phyloP scores from a whole-genome alignment of 2,113 vertebrate species.

The Rhynchomys soricoides region DNA sequence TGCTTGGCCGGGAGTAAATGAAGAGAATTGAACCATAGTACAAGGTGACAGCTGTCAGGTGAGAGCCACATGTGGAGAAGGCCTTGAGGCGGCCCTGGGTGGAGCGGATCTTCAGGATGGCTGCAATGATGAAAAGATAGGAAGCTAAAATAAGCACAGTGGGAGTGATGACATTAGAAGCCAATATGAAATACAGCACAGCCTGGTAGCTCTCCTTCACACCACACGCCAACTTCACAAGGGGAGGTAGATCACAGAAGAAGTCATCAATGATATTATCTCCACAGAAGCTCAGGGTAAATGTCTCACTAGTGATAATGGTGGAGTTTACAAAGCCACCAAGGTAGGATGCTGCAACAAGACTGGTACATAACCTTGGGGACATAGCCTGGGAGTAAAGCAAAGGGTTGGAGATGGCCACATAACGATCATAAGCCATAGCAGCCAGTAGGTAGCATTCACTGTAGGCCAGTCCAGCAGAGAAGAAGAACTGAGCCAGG shows the following conservation, averaged over 20 bases:
- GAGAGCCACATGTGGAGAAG: constrained; percentile 77
- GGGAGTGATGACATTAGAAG: constrained; percentile 63
- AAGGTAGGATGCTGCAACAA: constrained; percentile 64
- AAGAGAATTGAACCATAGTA: constrained; percentile 70
- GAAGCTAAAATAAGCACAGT: constrained; percentile 64
- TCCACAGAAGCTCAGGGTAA: constrained; percentile 75
- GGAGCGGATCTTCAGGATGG: constrained; percentile 57
- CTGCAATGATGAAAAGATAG: constrained; percentile 69
- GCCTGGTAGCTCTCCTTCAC: constrained; percentile 74
- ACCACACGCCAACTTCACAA: constrained; percentile 75
- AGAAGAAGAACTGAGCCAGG: constrained; percentile 75
- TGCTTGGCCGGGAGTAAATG: constrained; percentile 68
- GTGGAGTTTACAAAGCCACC: constrained; percentile 75
- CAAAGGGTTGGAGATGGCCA: constrained; percentile 71
- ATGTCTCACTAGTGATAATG: constrained; percentile 75
- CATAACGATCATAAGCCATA: constrained; percentile 73
- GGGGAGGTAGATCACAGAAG: constrained; percentile 76
- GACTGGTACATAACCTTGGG: constrained; percentile 48
- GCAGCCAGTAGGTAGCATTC: constrained; percentile 72
- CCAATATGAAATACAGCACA: constrained; percentile 64
- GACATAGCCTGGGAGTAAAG: constrained; percentile 73
- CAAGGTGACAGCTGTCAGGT: constrained; percentile 48
- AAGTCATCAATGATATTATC: constrained; percentile 76
- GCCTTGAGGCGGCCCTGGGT: constrained; percentile 64
- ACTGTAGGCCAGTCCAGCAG: constrained; percentile 60